Evolutionary conservation across 2,888 invertebrate genomes (phyloP).

Genomic region (Amiota communis): DNA sequence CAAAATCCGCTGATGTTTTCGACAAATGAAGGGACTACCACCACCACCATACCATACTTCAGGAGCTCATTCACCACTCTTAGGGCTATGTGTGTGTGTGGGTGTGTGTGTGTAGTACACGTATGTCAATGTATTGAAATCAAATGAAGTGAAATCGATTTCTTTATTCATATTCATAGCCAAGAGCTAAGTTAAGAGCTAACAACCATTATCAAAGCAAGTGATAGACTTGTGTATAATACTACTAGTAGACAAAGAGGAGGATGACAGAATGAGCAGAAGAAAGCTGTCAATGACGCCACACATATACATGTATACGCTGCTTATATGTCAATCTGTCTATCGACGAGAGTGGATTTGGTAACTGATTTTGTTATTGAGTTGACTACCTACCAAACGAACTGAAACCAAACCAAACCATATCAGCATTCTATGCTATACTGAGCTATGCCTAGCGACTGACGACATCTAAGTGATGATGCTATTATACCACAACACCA

Average conservation of each 20-base stretch:
- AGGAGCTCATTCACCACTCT: too few relatives aligned
- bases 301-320: background rate
- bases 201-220: slow-evolving; percentile 34
- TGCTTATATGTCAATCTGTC: background rate
- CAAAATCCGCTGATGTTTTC: background rate
- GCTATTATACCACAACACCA: slow-evolving; percentile 48
- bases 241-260: background rate
- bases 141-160: slow-evolving; percentile 68
- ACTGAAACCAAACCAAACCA: too few relatives aligned
- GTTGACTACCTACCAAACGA: slow-evolving; percentile 37
- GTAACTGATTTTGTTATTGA: slow-evolving; percentile 65
- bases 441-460: slow-evolving; percentile 25
- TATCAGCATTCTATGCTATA: too few relatives aligned
- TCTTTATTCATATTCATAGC: slow-evolving; percentile 61
- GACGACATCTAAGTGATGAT: slow-evolving; percentile 45
- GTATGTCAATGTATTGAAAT: slow-evolving; percentile 42
- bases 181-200: slow-evolving; percentile 45
- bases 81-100: background rate
- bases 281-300: slow-evolving; percentile 5
- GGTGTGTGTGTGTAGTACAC: too few relatives aligned
- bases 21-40: background rate
- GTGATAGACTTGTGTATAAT: slow-evolving; percentile 2
- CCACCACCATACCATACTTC: too few relatives aligned
- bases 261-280: slow-evolving; percentile 27
- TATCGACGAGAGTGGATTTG: slow-evolving; percentile 62